Base-by-base conservation (phyloP, 1,140 invertebrate species). In the Camponotus vicinus region DNA sequence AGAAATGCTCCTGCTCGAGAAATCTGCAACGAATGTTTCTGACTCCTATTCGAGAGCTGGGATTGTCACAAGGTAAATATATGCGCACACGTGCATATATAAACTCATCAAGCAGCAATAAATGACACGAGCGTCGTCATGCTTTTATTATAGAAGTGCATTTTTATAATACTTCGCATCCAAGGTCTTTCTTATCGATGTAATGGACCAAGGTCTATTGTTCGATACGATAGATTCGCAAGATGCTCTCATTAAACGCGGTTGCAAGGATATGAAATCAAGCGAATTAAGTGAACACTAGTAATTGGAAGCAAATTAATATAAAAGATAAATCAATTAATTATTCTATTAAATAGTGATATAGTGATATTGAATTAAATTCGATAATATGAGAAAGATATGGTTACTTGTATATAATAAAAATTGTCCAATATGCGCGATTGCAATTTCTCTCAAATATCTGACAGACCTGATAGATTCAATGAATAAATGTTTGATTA, bases 91-190 rank as follows among this genome's bases (percentile, higher is more conserved):
- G n/a, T 67, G 34, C 21, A 32, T 42, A 67, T 40, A 69, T 69
- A 45, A 42, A 69, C 15, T 40, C 34, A 40, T 55, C 15, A 32
- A 15, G 49, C 34, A 11, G 13, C 66, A 55, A 80, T 69, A 55
- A 34, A 59, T 9, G 42, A 21, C 8, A 13, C 73, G 34, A 27
- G 13, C 21, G 37, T 32, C 77, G 63, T 80, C 77, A 80, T 42
- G 49, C 8, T 80, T 80, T 80, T 80, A 52, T 80, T 80, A 80
- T 80, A 80, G 64, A 57, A 13, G 15, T n/a, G 37, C 49, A n/a
- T 34, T 70, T 80, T 5, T 5, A 80, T 57, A 70, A 69, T 70
- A 40, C 40, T 34, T 63, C 59, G 49, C 11, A 15, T 70, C 64
- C 64, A 80, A 80, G 77, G 77, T 18, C 77, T 57, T 15, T 57